Evolutionary conservation across 1,140 invertebrate species (phyloP).

Genomic region (Philopotamus ludificatus): DNA sequence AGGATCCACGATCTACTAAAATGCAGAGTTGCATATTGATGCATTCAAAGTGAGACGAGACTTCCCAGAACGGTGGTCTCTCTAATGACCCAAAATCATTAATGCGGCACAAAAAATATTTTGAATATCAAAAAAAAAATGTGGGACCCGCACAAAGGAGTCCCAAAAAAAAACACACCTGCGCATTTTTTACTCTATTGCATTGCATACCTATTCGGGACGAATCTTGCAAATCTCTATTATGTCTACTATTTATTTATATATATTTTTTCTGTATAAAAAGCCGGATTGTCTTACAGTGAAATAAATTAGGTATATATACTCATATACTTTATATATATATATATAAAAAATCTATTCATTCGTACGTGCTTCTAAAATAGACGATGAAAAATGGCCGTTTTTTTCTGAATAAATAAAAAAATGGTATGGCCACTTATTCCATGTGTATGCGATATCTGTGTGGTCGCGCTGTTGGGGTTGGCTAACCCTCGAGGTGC

Average conservation of each 20-base stretch:
- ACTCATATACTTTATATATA: no score
- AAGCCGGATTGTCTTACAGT: no score
- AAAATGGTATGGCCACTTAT: constrained; percentile 26
- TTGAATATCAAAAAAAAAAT: constrained; percentile 16
- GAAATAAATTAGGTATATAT: no score
- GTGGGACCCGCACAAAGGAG: constrained; percentile 21
- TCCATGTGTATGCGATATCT: neutral
- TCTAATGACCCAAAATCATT: constrained; percentile 41
- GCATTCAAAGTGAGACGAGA: neutral
- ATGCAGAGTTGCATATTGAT: constrained; percentile 5
- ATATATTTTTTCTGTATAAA: no score
- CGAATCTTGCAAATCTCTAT: no score
- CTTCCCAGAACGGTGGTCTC: constrained; percentile 21
- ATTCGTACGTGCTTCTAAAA: constrained; percentile 5
- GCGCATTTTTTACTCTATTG: constrained; percentile 30
- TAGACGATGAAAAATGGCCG: constrained; percentile 19
- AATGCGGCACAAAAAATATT: constrained; percentile 31
- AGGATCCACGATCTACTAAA: no score
- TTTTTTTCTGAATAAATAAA: neutral
- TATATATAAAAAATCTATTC: constrained; percentile 24
- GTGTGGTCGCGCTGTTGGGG: neutral
- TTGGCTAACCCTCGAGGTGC: neutral
- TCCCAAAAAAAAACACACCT: constrained; percentile 30
- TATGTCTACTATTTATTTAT: no score
- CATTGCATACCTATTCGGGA: neutral